These are phyloP conservation scores for Eurois occulta DNA, from an alignment of 2,888 invertebrate species.

Conservation along the genomic window DNA sequence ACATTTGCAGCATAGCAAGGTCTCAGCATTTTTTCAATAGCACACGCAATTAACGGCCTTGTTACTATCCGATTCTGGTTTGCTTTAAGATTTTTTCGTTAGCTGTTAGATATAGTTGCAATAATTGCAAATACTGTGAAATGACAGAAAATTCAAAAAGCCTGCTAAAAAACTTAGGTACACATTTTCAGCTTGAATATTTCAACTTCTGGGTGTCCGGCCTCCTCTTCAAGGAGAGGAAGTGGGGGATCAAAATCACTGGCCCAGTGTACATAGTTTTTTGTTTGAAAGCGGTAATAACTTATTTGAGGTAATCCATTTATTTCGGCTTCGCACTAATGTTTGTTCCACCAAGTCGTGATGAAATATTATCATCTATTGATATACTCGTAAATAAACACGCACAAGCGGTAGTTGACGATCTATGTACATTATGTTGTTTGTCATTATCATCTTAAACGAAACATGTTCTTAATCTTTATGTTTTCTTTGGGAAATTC, in stretches of 20 bases:
- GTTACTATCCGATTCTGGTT: conserved; percentile 38
- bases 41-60: conserved; percentile 15
- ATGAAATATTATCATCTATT: conserved; percentile 5
- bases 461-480: background rate
- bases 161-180: background rate
- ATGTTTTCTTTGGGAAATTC: conserved; percentile 4
- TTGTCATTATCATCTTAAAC: background rate
- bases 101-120: conserved; percentile 2
- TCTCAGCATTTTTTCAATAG: conserved; percentile 41
- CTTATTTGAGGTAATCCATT: conserved; percentile 8
- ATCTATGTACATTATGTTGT: conserved; percentile 5
- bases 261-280: background rate
- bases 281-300: background rate
- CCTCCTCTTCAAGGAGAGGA: background rate
- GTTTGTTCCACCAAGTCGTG: conserved; percentile 23
- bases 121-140: background rate
- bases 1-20: conserved; percentile 29
- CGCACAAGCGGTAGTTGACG: background rate
- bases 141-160: too few species aligned
- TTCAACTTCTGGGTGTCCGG: background rate
- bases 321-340: conserved; percentile 16
- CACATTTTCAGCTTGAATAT: background rate
- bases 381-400: conserved; percentile 14
- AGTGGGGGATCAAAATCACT: background rate
- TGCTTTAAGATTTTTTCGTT: conserved; percentile 17